phyloP scores from a whole-genome alignment of 2,797 vertebrate species.

The Todus mexicanus region DNA sequence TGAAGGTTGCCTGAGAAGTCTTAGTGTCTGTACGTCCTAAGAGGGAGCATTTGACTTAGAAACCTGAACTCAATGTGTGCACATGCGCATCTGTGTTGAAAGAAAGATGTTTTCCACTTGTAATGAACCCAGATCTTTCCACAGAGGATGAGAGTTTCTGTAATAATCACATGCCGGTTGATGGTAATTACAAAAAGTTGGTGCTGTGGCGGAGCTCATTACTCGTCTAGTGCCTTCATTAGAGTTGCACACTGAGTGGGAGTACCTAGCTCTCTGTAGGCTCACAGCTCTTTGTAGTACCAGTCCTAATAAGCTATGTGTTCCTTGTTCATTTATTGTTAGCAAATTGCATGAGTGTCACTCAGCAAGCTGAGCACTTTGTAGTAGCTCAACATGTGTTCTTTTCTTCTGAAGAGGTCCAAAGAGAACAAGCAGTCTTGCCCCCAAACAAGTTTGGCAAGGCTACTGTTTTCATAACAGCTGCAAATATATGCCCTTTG shows the following conservation, averaged over 20 bases:
- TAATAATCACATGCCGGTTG: not conserved
- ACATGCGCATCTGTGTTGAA: rapidly evolving
- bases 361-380: not conserved
- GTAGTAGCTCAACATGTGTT: not conserved
- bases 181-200: not conserved
- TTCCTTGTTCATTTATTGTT: conserved; percentile 28
- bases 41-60: not conserved
- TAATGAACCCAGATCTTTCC: not conserved
- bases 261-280: not conserved
- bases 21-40: not conserved
- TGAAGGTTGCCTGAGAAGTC: not conserved
- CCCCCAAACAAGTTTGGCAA: not conserved
- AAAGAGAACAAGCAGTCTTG: not conserved
- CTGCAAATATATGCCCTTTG: not conserved
- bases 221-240: not conserved
- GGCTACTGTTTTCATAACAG: not conserved
- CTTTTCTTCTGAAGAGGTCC: not conserved
- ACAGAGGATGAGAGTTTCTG: not conserved
- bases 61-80: not conserved
- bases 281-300: not conserved
- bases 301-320: not conserved
- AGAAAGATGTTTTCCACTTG: not conserved
- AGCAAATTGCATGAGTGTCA: not conserved
- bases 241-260: not conserved
- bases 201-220: not conserved